phyloP scores from a whole-genome alignment of 2,113 vertebrate genomes.

The Hippocampus barbouri region DNA sequence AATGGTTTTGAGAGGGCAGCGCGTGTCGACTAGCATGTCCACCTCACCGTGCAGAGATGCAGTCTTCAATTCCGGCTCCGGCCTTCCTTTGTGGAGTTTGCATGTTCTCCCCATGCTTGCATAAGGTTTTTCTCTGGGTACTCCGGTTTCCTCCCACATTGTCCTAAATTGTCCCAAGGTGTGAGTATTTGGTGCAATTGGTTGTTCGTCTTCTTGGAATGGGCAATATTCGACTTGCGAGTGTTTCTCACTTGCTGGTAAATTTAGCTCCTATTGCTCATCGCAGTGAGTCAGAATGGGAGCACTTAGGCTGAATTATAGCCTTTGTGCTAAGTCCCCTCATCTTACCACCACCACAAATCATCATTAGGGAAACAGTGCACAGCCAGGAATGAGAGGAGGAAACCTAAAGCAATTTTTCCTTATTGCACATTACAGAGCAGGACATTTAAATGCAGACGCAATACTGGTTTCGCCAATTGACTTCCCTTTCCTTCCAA shows the following conservation, averaged over 20 bases:
- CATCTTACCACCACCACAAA: background rate
- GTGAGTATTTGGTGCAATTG: no score
- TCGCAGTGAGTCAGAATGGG: background rate
- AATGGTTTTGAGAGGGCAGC: no score
- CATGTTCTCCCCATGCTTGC: no score
- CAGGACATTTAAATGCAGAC: background rate
- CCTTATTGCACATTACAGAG: background rate
- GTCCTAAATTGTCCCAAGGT: no score
- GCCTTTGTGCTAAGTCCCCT: slow-evolving; percentile 4
- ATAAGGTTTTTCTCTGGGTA: no score
- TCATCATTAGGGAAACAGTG: slow-evolving; percentile 28
- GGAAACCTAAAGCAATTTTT: background rate
- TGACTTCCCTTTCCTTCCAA: slow-evolving; percentile 16
- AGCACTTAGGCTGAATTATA: slow-evolving; percentile 18
- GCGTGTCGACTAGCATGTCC: no score
- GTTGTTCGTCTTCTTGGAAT: background rate
- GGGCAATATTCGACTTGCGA: background rate
- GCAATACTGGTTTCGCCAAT: slow-evolving; percentile 5
- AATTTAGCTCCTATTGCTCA: background rate
- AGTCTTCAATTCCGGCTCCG: no score
- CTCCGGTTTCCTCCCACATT: no score
- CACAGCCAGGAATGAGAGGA: background rate
- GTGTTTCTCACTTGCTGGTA: background rate
- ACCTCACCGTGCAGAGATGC: no score
- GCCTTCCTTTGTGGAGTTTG: no score